These are phyloP conservation scores for Micrasema minimum DNA, from an alignment of 1,140 invertebrate species.

Conservation along the genomic window DNA sequence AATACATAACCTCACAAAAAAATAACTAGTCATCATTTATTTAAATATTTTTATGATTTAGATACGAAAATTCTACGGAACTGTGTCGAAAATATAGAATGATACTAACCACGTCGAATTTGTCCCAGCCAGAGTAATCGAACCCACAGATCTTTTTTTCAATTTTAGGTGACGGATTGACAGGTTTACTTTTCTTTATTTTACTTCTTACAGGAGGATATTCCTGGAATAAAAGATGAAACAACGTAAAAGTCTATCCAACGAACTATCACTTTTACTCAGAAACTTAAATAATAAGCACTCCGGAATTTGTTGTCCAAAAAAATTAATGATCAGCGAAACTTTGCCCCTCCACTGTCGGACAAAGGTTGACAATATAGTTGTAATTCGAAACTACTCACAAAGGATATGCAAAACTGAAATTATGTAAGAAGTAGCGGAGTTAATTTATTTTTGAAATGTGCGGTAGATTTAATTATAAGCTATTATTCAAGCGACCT, in stretches of 20 bases:
- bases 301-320: too few relatives aligned
- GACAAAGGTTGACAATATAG: slow-evolving; percentile 13
- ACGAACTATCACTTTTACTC: not conserved
- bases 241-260: too few relatives aligned
- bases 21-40: too few relatives aligned
- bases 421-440: slow-evolving; percentile 1
- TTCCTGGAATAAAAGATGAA: slow-evolving; percentile 55
- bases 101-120: slow-evolving; percentile 79
- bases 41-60: too few relatives aligned
- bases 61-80: too few relatives aligned
- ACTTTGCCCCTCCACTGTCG: too few relatives aligned
- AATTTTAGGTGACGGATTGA: slow-evolving; percentile 57
- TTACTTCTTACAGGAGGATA: slow-evolving; percentile 70
- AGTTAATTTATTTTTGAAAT: slow-evolving; percentile 1
- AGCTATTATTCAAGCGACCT: slow-evolving; percentile 28
- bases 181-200: slow-evolving; percentile 62
- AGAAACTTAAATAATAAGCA: slow-evolving; percentile 7
- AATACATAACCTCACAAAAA: too few relatives aligned
- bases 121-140: slow-evolving; percentile 83
- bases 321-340: too few relatives aligned
- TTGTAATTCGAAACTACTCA: too few relatives aligned
- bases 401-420: not conserved
- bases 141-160: slow-evolving; percentile 64
- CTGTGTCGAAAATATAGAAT: too few relatives aligned
- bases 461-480: slow-evolving; percentile 3